Base-by-base conservation (phyloP, 2,113 vertebrate genomes). In the Apteryx owenii region DNA sequence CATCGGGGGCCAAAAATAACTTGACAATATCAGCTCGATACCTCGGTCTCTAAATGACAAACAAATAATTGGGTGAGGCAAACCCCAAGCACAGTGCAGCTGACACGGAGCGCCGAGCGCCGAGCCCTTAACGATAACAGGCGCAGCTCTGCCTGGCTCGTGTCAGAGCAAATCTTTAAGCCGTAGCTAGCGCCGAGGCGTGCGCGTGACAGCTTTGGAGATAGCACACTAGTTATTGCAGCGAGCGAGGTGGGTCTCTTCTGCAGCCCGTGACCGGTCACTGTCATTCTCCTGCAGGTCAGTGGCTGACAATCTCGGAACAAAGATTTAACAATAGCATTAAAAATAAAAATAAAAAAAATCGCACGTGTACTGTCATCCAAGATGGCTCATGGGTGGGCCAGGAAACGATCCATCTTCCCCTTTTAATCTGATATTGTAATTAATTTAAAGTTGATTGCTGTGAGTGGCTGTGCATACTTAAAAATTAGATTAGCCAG, bases 41-140 rank as follows among this genome's bases (percentile, higher is more conserved):
- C 70, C 68, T 61, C 96, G 97, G 97, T 97, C 97, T 98, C 81
- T 92, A 88, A 97, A 93, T 95, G 98, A 98, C 98, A 98, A 98
- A 81, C 97, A 98, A 97, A 98, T 99, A 98, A 99, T 98, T 98
- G 99, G 98, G 98, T 97, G 98, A 97, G 98, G 98, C 98, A 97
- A 98, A 98, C 94, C 95, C 88, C 44, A 68, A 93, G 97, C 69
- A 81, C 95, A 69, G 44, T 51, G 96, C 95, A 95, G 97, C 95
- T 97, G 98, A 96, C 97, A 92, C 77, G 28, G 73, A 31, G 77
- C 44, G 42, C 81, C n/a, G 56, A 29, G 90, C 77, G 81, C 90
- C 81, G 95, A 97, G 97, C 97, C 97, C 92, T 64, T 93, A 87
- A 97, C 95, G 92, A 31, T 90, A 72, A 23, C 97, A 96, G 97